phyloP scores from a whole-genome alignment of 1,140 invertebrate species.

The Dreissena rostriformis region DNA sequence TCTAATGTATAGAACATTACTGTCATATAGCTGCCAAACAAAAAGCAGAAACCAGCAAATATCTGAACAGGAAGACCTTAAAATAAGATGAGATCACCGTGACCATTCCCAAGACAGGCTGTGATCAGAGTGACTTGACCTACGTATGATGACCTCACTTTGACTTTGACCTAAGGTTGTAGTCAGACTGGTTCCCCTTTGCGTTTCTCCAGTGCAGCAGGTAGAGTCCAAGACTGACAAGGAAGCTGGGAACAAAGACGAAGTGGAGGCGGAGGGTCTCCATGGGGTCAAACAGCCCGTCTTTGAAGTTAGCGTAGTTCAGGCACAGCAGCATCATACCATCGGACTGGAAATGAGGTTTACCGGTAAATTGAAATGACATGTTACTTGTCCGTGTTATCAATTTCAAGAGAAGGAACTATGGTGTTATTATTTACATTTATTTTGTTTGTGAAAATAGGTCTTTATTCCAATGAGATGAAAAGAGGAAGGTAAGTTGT shows the following conservation, averaged over 20 bases:
- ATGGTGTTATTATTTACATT: not conserved
- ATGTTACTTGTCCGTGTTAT: not conserved
- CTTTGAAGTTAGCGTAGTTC: slow-evolving; percentile 38
- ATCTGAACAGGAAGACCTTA: not conserved
- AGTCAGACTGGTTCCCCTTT: slow-evolving; percentile 18
- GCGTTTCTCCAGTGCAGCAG: slow-evolving; percentile 11
- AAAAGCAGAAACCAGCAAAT: no score
- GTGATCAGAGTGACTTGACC: not conserved
- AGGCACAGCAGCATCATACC: slow-evolving; percentile 1
- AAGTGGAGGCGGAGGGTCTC: slow-evolving; percentile 29
- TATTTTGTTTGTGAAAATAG: not conserved
- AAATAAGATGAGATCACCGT: not conserved
- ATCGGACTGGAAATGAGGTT: not conserved
- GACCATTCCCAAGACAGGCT: not conserved
- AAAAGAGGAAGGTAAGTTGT: no score
- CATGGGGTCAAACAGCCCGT: slow-evolving; percentile 4
- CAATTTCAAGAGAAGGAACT: not conserved
- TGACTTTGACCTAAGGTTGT: slow-evolving; percentile 42
- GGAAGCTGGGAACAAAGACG: slow-evolving; percentile 6
- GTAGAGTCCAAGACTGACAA: slow-evolving; percentile 21
- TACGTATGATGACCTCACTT: not conserved
- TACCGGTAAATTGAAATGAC: not conserved
- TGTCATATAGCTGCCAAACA: no score
- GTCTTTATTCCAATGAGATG: no score
- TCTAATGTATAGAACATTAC: no score